These are phyloP conservation scores for Macrobrachium nipponense DNA, from an alignment of 1,140 invertebrate species.

Conservation along the genomic window DNA sequence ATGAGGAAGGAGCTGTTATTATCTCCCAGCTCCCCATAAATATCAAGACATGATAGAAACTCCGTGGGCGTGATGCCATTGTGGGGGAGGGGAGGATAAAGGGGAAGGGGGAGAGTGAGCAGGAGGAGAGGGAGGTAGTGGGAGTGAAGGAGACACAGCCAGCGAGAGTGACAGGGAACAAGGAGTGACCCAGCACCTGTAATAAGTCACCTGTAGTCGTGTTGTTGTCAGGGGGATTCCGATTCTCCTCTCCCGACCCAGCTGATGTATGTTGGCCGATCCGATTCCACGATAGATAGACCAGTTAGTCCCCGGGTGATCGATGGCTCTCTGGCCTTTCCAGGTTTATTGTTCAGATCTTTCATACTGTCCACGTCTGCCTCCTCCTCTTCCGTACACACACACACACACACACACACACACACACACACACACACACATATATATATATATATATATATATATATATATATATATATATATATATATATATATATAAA, in stretches of 20 bases:
- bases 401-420: background rate
- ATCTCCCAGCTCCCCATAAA: too few relatives aligned
- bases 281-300: background rate
- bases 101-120: background rate
- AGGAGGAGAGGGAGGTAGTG: background rate
- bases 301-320: too few relatives aligned
- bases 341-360: too few relatives aligned
- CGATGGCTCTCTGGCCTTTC: too few relatives aligned
- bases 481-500: background rate
- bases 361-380: background rate
- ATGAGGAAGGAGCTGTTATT: too few relatives aligned
- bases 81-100: too few relatives aligned
- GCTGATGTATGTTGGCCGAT: slow-evolving; percentile 15
- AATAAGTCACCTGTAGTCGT: slow-evolving; percentile 1
- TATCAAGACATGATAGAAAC: too few relatives aligned
- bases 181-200: background rate
- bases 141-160: background rate
- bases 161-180: background rate
- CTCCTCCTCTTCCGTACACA: background rate
- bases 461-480: slow-evolving; percentile 8
- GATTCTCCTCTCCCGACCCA: background rate
- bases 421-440: background rate
- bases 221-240: background rate
- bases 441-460: background rate
- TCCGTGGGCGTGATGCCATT: too few relatives aligned